These are phyloP conservation scores for Drosophila lini DNA, from an alignment of 1,140 invertebrate species.

Conservation along the genomic window DNA sequence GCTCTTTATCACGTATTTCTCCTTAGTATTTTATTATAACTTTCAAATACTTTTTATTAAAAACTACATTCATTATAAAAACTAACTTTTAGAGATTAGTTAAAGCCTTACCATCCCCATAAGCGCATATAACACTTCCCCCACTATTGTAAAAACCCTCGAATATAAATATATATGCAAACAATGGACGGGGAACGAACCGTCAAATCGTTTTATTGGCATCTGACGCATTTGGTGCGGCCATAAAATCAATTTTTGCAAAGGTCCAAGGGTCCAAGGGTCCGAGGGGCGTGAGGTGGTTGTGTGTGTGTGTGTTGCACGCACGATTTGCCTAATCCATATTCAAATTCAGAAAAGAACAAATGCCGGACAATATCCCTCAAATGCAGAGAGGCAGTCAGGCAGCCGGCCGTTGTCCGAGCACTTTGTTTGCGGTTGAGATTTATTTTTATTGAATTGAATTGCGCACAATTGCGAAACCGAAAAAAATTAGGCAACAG, in stretches of 20 bases:
- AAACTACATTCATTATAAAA: neutral
- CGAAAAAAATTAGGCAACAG: constrained; percentile 27
- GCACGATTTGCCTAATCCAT: constrained; percentile 79
- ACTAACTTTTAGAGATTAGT: neutral
- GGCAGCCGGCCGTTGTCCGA: constrained; percentile 54
- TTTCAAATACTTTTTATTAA: neutral
- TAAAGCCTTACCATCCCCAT: neutral
- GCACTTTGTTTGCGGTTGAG: constrained; percentile 73
- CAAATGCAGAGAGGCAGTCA: constrained; percentile 5
- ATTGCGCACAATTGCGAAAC: constrained; percentile 50
- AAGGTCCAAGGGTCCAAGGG: constrained; percentile 6
- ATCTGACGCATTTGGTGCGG: constrained; percentile 67
- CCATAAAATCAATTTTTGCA: constrained; percentile 71
- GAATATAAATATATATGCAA: constrained; percentile 1
- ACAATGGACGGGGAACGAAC: constrained; percentile 59
- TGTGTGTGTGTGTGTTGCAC: constrained; percentile 22
- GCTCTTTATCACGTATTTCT: neutral
- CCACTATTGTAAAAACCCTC: neutral
- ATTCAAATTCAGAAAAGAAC: constrained; percentile 69
- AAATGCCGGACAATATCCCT: constrained; percentile 11
- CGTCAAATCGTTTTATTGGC: constrained; percentile 79
- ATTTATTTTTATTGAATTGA: constrained; percentile 80
- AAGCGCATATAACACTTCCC: neutral
- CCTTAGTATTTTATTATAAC: neutral
- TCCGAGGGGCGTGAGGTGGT: constrained; percentile 49